These are phyloP conservation scores for Girardia tigrina DNA, from an alignment of 2,888 invertebrate genomes.

Conservation along the genomic window DNA sequence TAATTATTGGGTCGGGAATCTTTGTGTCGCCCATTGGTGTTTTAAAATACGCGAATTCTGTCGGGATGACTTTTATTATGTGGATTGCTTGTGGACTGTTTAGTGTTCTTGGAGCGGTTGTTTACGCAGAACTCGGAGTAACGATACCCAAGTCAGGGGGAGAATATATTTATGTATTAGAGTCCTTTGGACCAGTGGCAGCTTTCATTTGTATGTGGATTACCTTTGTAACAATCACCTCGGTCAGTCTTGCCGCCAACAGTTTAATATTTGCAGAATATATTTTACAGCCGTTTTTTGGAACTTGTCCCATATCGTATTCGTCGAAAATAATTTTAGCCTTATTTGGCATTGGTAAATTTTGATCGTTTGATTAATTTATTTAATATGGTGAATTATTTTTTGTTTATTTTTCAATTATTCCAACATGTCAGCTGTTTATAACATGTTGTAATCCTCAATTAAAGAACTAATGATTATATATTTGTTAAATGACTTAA, in stretches of 20 bases:
- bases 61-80: constrained; percentile 69
- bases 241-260: constrained; percentile 45
- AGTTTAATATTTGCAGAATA: constrained; percentile 47
- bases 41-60: constrained; percentile 67
- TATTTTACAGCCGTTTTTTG: constrained; percentile 43
- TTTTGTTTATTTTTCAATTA: no score
- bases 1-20: constrained; percentile 83
- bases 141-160: constrained; percentile 59
- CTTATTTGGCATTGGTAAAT: constrained; percentile 44
- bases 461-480: no score
- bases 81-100: constrained; percentile 69
- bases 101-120: constrained; percentile 67
- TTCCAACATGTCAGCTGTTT: no score
- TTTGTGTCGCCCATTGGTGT: constrained; percentile 85
- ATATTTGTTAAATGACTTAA: no score
- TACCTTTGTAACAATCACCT: constrained; percentile 44
- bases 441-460: no score
- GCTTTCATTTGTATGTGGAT: constrained; percentile 48
- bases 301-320: constrained; percentile 43
- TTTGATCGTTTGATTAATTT: neutral
- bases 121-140: constrained; percentile 78
- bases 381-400: neutral
- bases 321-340: constrained; percentile 41
- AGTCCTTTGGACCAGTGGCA: constrained; percentile 46
- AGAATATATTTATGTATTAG: constrained; percentile 52